Base-by-base conservation (phyloP, 2,113 vertebrate species). In the Puffinus mauretanicus region DNA sequence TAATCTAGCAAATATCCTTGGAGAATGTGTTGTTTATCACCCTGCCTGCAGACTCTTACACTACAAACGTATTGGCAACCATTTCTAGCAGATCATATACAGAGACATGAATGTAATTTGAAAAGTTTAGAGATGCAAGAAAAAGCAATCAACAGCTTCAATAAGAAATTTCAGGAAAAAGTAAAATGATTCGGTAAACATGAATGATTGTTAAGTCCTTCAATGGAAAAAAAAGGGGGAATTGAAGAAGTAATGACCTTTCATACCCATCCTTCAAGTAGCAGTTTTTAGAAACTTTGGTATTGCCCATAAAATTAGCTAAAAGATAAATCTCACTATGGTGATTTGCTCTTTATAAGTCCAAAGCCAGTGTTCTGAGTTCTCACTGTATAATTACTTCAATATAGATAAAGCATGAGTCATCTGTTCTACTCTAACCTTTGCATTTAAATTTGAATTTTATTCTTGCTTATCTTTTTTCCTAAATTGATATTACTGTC, bases 401-500 rank as follows among this genome's bases (percentile, higher is more conserved):
- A 86, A 64, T 72, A 79, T 40, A 96, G 97, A 96, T 97, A 96
- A 98, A 94, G 78, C 58, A 90, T 83, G 94, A 97, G 73, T 96
- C 96, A 97, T 94, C 93, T 95, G 47, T 90, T 92, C 79, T 90
- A 71, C 47, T 62, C 95, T 96, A 96, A 96, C 93, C 97, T 98
- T 97, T 95, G 86, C 92, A 97, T 96, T 97, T 93, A 94, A 96
- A 96, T 96, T 96, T 91, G 82, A 94, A 96, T 97, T 96, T 96
- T 86, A 95, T 82, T 96, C 87, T 81, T 92, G 90, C 95, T 93
- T 97, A 95, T 98, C 94, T 97, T 92, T 91, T 91, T 88, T 67
- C 49, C 67, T 86, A 96, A 97, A 96, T 92, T 95, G 85, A 94
- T 93, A 96, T 96, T 93, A 95, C 90, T 77, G 38, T 90, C 89